Percentiles rank a stretch among this genome's conserved stretches.
Evolutionary conservation across 2,888 invertebrate genomes (phyloP).

Genomic region (Tipula unca): DNA sequence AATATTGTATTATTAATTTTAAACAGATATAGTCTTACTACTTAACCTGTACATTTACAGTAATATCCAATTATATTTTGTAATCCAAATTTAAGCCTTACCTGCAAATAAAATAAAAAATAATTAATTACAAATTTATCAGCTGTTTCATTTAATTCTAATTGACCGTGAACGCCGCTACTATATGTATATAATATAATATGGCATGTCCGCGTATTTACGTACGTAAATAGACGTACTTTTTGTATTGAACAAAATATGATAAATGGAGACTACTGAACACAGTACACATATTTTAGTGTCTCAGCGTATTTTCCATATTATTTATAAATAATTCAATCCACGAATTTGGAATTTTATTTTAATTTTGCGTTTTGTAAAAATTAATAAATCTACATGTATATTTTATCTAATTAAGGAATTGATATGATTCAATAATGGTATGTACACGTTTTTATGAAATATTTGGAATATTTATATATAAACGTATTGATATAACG

Average conservation of each 20-base stretch:
- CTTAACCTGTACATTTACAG: background rate
- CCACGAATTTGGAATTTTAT: background rate
- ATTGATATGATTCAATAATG: background rate
- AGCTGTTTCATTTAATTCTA: background rate
- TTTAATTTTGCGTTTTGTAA: background rate
- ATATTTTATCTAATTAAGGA: background rate
- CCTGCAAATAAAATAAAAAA: background rate
- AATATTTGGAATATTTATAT: background rate
- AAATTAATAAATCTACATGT: background rate
- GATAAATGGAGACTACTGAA: background rate
- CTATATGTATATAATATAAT: too few species aligned
- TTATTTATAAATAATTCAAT: background rate
- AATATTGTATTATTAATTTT: background rate
- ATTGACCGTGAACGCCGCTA: background rate
- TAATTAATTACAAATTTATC: background rate
- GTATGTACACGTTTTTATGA: background rate
- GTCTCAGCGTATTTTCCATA: background rate
- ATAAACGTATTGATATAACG: background rate
- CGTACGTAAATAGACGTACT: background rate
- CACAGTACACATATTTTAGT: background rate
- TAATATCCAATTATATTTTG: background rate
- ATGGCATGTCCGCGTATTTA: background rate
- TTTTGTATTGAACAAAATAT: background rate
- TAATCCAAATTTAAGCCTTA: background rate
- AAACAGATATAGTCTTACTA: background rate